Evolutionary conservation across 2,113 vertebrate genomes (phyloP).

Genomic region (Corythornis madagascariensis): DNA sequence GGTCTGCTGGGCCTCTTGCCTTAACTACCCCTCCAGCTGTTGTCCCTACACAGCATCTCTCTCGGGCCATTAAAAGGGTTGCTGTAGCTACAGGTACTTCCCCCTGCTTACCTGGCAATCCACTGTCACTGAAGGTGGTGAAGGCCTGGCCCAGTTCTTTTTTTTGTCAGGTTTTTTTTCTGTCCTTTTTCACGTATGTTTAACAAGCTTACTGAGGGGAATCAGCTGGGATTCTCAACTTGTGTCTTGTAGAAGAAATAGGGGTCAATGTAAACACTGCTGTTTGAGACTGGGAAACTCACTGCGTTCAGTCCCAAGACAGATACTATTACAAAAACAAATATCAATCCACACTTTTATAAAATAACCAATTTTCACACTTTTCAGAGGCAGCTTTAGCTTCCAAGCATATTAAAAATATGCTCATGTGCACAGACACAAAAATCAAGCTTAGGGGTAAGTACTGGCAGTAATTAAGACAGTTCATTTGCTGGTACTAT

Average conservation of each 20-base stretch:
- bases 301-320: background rate
- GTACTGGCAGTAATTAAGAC: background rate
- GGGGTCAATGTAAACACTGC: background rate
- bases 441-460: background rate
- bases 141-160: background rate
- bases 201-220: background rate
- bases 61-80: background rate
- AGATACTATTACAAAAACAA: background rate
- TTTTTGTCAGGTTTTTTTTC: background rate
- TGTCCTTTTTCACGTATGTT: background rate
- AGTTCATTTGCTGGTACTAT: background rate
- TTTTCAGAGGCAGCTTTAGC: background rate
- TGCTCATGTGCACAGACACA: fast-evolving
- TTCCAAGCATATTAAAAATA: background rate
- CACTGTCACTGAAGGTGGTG: background rate
- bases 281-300: background rate
- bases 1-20: slow-evolving; percentile 13
- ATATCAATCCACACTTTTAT: background rate
- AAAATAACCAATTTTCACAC: background rate
- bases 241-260: background rate
- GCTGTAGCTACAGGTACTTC: background rate
- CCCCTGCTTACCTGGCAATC: background rate
- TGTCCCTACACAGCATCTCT: background rate
- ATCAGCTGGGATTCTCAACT: background rate
- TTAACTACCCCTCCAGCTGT: background rate